Evolutionary conservation across 1,140 invertebrate species (phyloP).

Genomic region (Drosophila nigrodunni): DNA sequence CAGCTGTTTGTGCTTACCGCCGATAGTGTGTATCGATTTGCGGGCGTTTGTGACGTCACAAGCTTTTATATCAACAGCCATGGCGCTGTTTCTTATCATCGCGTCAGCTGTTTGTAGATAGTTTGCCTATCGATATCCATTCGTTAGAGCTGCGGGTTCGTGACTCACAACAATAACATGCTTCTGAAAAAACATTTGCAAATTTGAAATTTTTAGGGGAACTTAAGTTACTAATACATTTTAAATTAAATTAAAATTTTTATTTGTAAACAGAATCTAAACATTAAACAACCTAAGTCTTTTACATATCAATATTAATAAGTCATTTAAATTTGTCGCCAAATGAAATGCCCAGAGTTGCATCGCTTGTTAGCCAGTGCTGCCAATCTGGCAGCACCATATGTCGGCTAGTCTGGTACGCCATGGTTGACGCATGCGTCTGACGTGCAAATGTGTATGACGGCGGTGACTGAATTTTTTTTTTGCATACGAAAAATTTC

Average conservation of each 20-base stretch:
- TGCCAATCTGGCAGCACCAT: neutral
- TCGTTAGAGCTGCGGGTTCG: no score
- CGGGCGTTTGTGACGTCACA: conserved; percentile 1
- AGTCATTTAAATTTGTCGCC: neutral
- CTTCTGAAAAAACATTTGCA: no score
- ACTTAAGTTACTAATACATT: no score
- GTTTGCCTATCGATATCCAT: no score
- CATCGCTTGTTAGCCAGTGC: neutral
- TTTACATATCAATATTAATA: neutral
- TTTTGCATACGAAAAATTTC: conserved; percentile 47
- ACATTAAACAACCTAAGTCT: no score
- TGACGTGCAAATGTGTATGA: conserved; percentile 34
- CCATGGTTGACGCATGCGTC: conserved; percentile 43
- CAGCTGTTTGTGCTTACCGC: conserved; percentile 28
- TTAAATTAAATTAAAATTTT: no score
- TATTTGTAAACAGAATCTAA: no score
- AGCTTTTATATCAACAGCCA: neutral
- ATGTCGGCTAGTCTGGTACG: neutral
- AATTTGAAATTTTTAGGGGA: no score
- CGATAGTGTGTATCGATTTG: conserved; percentile 26
- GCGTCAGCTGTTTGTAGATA: no score
- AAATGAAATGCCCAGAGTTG: neutral
- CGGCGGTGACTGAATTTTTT: conserved; percentile 38
- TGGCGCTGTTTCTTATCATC: no score
- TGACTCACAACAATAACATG: no score